Conservation (phyloP, 2,888 invertebrate species). For the Drosophila setosimentum region DNA sequence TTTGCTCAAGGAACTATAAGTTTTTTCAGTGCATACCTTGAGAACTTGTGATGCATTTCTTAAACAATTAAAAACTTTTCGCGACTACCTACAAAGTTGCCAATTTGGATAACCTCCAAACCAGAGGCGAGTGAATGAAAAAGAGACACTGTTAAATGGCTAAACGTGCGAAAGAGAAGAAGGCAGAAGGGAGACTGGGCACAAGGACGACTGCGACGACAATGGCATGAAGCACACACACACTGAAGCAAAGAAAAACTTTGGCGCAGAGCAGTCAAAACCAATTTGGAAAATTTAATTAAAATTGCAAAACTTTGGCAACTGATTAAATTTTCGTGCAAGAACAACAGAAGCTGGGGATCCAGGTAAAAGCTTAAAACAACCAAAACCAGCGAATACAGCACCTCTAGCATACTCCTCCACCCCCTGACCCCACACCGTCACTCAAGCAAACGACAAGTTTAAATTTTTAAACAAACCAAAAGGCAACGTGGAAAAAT, state of each 20-base stretch:
- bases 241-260: conserved; percentile 66
- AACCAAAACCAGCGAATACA: conserved; percentile 35
- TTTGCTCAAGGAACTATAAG: no score
- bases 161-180: conserved; percentile 27
- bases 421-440: not conserved
- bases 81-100: conserved; percentile 76
- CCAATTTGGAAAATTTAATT: conserved; percentile 84
- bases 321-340: conserved; percentile 81
- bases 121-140: conserved; percentile 46
- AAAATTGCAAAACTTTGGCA: conserved; percentile 84
- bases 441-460: conserved; percentile 60
- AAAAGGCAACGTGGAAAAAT: conserved; percentile 66
- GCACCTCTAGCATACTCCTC: not conserved
- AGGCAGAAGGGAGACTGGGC: conserved; percentile 8
- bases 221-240: conserved; percentile 34
- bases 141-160: conserved; percentile 52
- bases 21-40: conserved; percentile 40
- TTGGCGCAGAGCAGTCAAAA: conserved; percentile 81
- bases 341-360: conserved; percentile 38
- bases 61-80: conserved; percentile 75
- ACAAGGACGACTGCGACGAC: conserved; percentile 40
- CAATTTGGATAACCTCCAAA: conserved; percentile 79
- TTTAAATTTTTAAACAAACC: conserved; percentile 77
- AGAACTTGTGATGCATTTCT: conserved; percentile 58
- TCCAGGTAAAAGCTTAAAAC: conserved; percentile 76